Percentiles rank a stretch among this genome's conserved stretches.
These are phyloP conservation scores for Pelodiscus sinensis DNA, from an alignment of 2,113 vertebrate species.

Conservation along the genomic window DNA sequence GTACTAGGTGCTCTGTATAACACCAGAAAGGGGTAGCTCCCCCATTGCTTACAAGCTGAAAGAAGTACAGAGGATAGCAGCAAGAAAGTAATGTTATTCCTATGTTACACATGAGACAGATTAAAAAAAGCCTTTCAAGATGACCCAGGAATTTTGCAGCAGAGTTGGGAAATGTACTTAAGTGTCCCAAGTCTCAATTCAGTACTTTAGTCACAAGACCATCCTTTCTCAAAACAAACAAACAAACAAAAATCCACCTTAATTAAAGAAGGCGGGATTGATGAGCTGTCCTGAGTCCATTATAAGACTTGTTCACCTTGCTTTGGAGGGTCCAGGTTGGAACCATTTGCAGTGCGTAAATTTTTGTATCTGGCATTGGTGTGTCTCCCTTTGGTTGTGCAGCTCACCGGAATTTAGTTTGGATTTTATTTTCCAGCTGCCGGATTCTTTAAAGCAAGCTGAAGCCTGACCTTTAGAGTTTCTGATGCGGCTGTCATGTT, in stretches of 20 bases:
- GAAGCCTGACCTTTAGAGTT: constrained; percentile 31
- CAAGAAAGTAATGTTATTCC: neutral
- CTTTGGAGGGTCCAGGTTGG: neutral
- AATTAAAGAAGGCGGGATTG: neutral
- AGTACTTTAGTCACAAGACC: neutral
- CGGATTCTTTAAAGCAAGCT: constrained; percentile 21
- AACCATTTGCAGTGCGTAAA: neutral
- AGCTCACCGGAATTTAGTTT: neutral
- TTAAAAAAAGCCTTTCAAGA: neutral
- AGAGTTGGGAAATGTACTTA: neutral
- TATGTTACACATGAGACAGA: no score
- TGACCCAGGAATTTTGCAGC: neutral
- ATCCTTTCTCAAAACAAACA: neutral
- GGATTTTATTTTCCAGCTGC: constrained; percentile 6
- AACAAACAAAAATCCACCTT: no score
- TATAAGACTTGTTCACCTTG: neutral
- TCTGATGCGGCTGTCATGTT: constrained; percentile 38
- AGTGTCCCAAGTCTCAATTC: neutral
- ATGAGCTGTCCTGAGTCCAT: rapidly evolving
- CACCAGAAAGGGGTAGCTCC: neutral
- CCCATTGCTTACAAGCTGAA: neutral
- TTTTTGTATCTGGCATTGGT: neutral
- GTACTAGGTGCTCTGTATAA: neutral
- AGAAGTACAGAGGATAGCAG: neutral
- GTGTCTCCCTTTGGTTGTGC: constrained; percentile 10